These are phyloP conservation scores for Seriola quinqueradiata DNA, from an alignment of 2,113 vertebrate genomes.

Conservation along the genomic window DNA sequence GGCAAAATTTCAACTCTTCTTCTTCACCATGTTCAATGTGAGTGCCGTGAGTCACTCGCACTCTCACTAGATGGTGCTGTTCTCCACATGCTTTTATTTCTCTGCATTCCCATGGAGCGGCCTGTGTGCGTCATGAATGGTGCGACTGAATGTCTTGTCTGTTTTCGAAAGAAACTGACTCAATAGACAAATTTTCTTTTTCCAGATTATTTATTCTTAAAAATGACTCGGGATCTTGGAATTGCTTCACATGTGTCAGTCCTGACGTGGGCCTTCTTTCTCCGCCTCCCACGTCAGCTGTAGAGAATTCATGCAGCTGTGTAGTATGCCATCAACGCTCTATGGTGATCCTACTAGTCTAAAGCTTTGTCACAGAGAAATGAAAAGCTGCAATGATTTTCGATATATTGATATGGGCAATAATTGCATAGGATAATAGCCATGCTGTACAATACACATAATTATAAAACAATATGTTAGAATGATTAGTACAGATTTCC, in stretches of 20 bases:
- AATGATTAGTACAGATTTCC: conserved; percentile 76
- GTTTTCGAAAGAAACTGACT: conserved; percentile 9
- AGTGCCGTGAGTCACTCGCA: neutral
- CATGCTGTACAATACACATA: conserved; percentile 91
- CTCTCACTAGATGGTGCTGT: conserved; percentile 62
- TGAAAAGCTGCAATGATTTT: conserved; percentile 80
- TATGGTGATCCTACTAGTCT: conserved; percentile 87
- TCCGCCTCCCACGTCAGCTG: conserved; percentile 86
- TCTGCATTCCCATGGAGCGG: neutral
- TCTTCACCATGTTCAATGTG: neutral
- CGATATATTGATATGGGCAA: conserved; percentile 85
- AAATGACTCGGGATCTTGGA: conserved; percentile 90
- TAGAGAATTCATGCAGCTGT: conserved; percentile 91
- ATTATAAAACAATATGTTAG: conserved; percentile 88
- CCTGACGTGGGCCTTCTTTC: conserved; percentile 75
- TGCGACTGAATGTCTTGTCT: neutral
- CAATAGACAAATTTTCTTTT: conserved; percentile 37
- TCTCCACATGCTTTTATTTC: neutral
- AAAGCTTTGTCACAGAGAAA: conserved; percentile 85
- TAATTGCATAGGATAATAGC: conserved; percentile 98
- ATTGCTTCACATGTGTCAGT: conserved; percentile 68
- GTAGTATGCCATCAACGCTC: conserved; percentile 83
- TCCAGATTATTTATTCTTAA: conserved; percentile 92
- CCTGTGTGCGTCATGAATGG: neutral
- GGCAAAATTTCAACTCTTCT: neutral